Conservation (phyloP, 1,140 invertebrate species). For the Drosophila aff. region DNA sequence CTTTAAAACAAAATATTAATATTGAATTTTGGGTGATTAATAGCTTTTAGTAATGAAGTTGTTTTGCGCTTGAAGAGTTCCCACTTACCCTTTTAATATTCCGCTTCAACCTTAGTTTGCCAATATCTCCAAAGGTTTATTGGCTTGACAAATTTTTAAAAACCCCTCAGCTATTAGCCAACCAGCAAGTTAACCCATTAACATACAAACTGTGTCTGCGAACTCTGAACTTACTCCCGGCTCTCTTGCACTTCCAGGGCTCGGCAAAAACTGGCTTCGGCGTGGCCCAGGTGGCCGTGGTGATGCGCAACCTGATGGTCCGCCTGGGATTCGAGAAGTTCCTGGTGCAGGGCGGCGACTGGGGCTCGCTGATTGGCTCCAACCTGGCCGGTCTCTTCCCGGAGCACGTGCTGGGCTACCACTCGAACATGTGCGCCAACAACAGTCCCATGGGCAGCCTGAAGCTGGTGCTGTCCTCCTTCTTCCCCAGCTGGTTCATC, state of each 20-base stretch:
- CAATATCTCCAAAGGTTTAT: background rate
- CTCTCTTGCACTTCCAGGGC: slow-evolving; percentile 72
- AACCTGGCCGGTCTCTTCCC: slow-evolving; percentile 89
- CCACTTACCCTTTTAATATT: background rate
- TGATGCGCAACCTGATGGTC: slow-evolving; percentile 94
- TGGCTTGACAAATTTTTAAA: background rate
- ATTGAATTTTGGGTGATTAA: slow-evolving; percentile 2
- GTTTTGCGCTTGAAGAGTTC: background rate
- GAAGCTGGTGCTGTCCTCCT: slow-evolving; percentile 51
- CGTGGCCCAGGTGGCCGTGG: slow-evolving; percentile 88
- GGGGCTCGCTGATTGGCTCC: slow-evolving; percentile 89
- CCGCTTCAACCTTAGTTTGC: background rate
- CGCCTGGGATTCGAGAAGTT: slow-evolving; percentile 91
- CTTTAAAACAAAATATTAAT: background rate
- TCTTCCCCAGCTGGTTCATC: slow-evolving; percentile 87
- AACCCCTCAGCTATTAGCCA: background rate
- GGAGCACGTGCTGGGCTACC: slow-evolving; percentile 87
- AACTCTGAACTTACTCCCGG: slow-evolving; percentile 4
- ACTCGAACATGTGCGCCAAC: slow-evolving; percentile 88
- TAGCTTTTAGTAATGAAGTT: slow-evolving; percentile 3
- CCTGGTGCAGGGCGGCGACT: slow-evolving; percentile 94
- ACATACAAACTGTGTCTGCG: background rate
- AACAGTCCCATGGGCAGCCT: slow-evolving; percentile 48
- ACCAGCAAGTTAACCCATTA: background rate
- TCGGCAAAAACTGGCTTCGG: slow-evolving; percentile 88